Percentiles rank a stretch among this genome's conserved stretches.
Evolutionary conservation across 2,113 vertebrate genomes (phyloP).

Genomic region (Maccullochella peelii): DNA sequence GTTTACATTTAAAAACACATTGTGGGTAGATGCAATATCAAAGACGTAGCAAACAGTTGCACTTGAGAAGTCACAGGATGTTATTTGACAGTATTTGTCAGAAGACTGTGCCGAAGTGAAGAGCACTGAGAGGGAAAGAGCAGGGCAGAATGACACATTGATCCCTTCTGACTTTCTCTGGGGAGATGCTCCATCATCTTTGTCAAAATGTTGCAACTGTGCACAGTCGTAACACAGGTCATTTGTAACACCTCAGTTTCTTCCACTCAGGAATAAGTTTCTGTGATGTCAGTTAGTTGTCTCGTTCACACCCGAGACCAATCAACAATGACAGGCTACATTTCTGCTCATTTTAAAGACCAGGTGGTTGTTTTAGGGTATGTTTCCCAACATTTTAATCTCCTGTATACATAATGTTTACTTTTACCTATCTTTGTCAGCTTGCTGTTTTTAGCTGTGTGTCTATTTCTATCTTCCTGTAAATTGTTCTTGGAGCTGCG

Average conservation of each 20-base stretch:
- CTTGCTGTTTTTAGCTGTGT: too few species aligned
- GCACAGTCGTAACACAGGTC: background rate
- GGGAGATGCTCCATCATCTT: slow-evolving; percentile 4
- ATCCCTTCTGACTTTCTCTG: slow-evolving; percentile 6
- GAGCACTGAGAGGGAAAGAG: background rate
- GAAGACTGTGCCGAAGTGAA: slow-evolving; percentile 6
- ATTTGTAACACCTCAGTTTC: background rate
- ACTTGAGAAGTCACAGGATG: slow-evolving; percentile 23
- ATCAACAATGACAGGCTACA: background rate
- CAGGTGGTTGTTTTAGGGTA: background rate
- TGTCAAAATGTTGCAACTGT: background rate
- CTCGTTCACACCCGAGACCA: background rate
- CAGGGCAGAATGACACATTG: slow-evolving; percentile 1
- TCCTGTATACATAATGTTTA: too few species aligned
- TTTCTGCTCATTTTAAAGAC: background rate
- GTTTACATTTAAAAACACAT: background rate
- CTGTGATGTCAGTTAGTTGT: background rate
- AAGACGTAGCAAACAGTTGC: background rate
- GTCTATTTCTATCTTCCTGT: too few species aligned
- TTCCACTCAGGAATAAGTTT: background rate
- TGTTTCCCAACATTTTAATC: background rate
- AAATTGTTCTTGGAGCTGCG: too few species aligned
- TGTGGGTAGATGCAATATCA: background rate
- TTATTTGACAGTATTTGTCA: slow-evolving; percentile 21
- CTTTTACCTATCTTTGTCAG: too few species aligned